Evolutionary conservation across 2,113 vertebrate genomes (phyloP), one percentile per base, ranked within the genome.

Genomic region (Micronycteris hirsuta): DNA sequence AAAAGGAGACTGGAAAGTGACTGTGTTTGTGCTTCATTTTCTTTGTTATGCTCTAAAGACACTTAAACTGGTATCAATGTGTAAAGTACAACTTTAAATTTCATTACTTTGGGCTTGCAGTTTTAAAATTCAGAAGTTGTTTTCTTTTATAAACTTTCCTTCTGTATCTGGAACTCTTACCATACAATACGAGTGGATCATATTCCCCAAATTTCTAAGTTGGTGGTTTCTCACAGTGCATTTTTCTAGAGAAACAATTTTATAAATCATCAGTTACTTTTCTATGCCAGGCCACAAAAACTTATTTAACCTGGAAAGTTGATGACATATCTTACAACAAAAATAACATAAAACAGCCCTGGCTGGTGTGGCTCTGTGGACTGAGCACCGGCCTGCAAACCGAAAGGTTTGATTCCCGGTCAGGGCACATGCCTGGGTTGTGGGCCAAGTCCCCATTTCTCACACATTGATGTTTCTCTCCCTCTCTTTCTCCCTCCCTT

Each of bases 91-190:
- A 19, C 6, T 84, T 93, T 83, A 90, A 81, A 78, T 86, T n/a
- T 65, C 33, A 56, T 73, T 86, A 49, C 71, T 96, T 89, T 26
- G 43, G 41, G 16, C 76, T 89, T 86, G 24, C 26, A 94, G n/a
- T 89, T 95, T 91, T 95, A 91, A 70, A 67, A 91, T 94, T 95
- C 56, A 77, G 38, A 89, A 92, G 31, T 83, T 3, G 71, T 92
- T 96, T 90, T 81, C 41, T 89, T 89, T 93, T 5, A 71, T 84
- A 43, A 61, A 26, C 52, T 73, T 87, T 89, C 78, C 28, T 4
- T 43, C 16, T 94, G 16, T 93, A 58, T 54, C 54, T 88, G 12
- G 78, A 80, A 67, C 6, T 7, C 22, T 92, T 74, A 52, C 11
- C 10, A 49, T 33, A 49, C 31, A 76, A 36, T 78, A 56, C 22